These are phyloP conservation scores for Pocillopora meandrina DNA, from an alignment of 92 coral and sea anemone species.

Conservation along the genomic window DNA sequence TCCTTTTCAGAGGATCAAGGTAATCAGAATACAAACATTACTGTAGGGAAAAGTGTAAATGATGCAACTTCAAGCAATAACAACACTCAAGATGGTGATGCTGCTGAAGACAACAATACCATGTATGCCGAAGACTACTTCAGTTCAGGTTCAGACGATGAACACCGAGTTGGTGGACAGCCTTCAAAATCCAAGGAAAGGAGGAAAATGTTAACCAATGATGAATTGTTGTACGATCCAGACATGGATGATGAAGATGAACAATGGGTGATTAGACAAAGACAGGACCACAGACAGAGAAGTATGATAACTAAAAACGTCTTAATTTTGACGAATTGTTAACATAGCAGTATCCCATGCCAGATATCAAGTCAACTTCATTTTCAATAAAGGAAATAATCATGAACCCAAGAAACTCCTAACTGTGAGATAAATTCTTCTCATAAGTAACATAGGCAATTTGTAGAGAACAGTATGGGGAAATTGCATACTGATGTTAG, in stretches of 20 bases:
- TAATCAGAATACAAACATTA: background rate
- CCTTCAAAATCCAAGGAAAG: slow-evolving; percentile 90
- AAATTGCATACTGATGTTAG: no score
- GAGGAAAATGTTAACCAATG: slow-evolving; percentile 75
- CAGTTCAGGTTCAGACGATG: slow-evolving; percentile 98
- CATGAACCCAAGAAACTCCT: no score
- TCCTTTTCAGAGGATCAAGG: background rate
- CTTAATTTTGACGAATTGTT: no score
- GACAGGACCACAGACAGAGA: slow-evolving; percentile 67
- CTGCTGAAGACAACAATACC: slow-evolving; percentile 22
- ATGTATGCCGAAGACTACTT: slow-evolving; percentile 91
- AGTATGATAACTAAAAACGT: slow-evolving; percentile 29
- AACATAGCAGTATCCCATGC: no score
- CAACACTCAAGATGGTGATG: background rate
- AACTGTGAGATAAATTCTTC: no score
- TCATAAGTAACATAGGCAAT: no score
- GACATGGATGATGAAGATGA: slow-evolving; percentile 97
- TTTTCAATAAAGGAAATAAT: no score
- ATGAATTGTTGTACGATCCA: slow-evolving; percentile 94
- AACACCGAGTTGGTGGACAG: slow-evolving; percentile 85
- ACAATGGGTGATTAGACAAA: slow-evolving; percentile 83
- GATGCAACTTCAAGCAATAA: background rate
- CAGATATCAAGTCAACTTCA: no score
- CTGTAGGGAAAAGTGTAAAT: background rate
- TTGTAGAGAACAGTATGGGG: no score